Base-by-base conservation (phyloP, 92 coral and sea anemone genomes). In the Parazoanthus atlanticus region DNA sequence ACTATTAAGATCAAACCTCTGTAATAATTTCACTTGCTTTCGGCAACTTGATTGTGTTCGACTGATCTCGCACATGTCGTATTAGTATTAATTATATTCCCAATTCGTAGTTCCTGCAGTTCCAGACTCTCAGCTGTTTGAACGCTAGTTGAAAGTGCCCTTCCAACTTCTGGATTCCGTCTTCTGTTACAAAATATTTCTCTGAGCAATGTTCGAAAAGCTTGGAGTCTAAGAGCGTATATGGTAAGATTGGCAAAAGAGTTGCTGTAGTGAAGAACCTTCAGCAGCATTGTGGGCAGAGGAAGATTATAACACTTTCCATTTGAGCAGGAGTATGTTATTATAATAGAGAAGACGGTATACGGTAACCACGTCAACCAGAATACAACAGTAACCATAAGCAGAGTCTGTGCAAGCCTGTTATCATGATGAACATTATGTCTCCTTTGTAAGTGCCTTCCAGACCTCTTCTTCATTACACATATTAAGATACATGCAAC, bases 261-360 rank as follows among this genome's bases (percentile, higher is more conserved):
- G 12, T 23, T 66, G 72, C 72, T 66, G 72, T 66, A 66, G n/a
- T 66, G 72, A 66, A 66, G 72, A 66, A 66, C 26, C 72, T 66
- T 66, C 72, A 66, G 72, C 26, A 66, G 2, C 72, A 21, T 23
- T 1, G 11, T 9, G 29, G 19, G 72, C 49, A 16, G 72, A 23
- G 26, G 72, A 15, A 16, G 10, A 3, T 66, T 3, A 8, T 26
- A 66, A 21, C n/a, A 26, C n/a, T 10, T 16, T 66, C 72, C 72
- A 66, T 21, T 66, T 2, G 15, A 4, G n/a, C 26, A 23, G n/a
- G 72, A 66, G 29, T 66, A 66, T 16, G 29, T 21, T 1, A 66
- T 1, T 5, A 26, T 17, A 3, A 26, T 6, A 16, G 7, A 21
- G 72, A 21, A 66, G 29, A 66, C 8, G 7, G n/a, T 16, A 4